A percentile compares a stretch with the other conserved stretches of the same genome.
phyloP scores from a whole-genome alignment of 2,113 vertebrate genomes.

The Nyctereutes procyonoides region DNA sequence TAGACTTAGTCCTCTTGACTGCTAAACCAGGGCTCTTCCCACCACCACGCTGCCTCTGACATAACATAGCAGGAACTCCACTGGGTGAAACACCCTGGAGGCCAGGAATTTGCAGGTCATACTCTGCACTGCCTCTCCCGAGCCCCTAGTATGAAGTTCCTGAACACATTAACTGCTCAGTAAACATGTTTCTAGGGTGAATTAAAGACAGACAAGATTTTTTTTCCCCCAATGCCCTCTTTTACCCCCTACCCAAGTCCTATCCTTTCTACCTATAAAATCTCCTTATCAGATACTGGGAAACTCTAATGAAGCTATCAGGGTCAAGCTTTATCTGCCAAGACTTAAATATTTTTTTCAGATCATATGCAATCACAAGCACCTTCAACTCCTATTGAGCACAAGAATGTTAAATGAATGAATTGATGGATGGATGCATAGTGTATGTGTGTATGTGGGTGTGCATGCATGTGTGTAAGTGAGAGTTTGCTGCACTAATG shows the following conservation, averaged over 20 bases:
- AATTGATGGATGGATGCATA: neutral
- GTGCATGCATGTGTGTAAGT: too few species aligned
- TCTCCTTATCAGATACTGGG: neutral
- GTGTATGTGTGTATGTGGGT: neutral
- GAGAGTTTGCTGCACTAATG: neutral
- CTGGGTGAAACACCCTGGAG: neutral
- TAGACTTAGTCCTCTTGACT: neutral
- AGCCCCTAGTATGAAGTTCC: neutral
- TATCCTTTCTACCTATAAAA: neutral
- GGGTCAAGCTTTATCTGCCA: neutral
- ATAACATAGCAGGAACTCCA: neutral
- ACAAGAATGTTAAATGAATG: neutral
- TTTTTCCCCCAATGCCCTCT: too few species aligned
- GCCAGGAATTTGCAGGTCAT: neutral
- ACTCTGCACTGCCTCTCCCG: neutral
- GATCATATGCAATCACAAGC: neutral
- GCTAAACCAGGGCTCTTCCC: neutral
- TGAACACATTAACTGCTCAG: neutral
- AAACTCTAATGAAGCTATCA: neutral
- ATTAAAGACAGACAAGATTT: neutral
- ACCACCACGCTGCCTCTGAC: fast-evolving
- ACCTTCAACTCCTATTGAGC: neutral
- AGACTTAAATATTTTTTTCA: neutral
- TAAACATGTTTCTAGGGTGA: neutral
- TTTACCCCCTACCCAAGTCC: neutral